Conservation (phyloP, 2,113 vertebrate genomes). For the Hystrix cristata region DNA sequence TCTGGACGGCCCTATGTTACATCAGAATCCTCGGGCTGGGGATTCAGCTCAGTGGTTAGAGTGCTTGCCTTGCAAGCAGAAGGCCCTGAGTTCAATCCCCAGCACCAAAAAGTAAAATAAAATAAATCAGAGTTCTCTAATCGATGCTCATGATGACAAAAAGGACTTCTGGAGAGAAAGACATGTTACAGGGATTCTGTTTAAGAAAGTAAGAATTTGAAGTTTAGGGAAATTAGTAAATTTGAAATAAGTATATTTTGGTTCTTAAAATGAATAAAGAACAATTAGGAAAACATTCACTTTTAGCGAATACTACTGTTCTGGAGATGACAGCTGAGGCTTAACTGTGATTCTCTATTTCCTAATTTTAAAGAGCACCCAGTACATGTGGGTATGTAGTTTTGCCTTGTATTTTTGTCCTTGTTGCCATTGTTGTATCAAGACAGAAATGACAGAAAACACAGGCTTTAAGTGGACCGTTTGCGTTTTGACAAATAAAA, state of each 20-base stretch:
- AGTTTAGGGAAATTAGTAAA: not conserved
- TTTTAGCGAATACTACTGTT: not conserved
- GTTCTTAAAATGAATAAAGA: not conserved
- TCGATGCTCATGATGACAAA: not conserved
- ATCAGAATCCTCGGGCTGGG: too few species aligned
- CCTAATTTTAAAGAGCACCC: not conserved
- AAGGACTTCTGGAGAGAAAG: not conserved
- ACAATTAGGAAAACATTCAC: not conserved
- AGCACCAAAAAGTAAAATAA: too few species aligned
- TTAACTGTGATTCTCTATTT: not conserved
- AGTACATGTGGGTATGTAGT: too few species aligned
- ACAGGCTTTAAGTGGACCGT: not conserved
- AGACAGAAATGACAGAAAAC: not conserved
- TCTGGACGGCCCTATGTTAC: not conserved
- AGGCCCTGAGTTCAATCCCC: too few species aligned
- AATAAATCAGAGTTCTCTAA: not conserved
- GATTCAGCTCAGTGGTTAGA: too few species aligned
- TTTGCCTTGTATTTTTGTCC: not conserved
- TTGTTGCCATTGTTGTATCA: not conserved
- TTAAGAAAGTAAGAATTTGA: constrained; percentile 15
- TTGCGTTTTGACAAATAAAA: not conserved
- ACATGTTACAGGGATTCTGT: not conserved
- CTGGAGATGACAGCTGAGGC: not conserved
- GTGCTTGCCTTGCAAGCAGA: too few species aligned
- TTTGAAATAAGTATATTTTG: not conserved